Conservation (phyloP, 2,888 invertebrate genomes). For the Lasioglossum villosulum region DNA sequence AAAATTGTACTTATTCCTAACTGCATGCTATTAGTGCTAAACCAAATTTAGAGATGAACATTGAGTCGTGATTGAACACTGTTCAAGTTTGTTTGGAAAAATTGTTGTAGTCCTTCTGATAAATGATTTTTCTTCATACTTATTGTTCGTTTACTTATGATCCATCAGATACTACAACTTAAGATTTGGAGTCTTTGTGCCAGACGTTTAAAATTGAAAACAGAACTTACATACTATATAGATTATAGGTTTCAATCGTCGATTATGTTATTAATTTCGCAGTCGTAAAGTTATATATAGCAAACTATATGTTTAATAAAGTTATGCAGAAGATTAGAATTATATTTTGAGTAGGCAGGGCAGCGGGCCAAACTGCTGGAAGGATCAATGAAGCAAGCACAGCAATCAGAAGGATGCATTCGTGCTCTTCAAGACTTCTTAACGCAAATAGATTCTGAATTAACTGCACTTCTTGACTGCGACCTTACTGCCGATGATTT, state of each 20-base stretch:
- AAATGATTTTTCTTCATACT: slow-evolving; percentile 3
- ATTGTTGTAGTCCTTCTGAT: slow-evolving; percentile 4
- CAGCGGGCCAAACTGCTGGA: slow-evolving; percentile 88
- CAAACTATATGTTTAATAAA: slow-evolving; percentile 29
- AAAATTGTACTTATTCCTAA: slow-evolving; percentile 45
- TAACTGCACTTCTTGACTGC: slow-evolving; percentile 90
- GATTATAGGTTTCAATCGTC: background rate
- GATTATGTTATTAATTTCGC: background rate
- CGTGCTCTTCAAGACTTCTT: slow-evolving; percentile 91
- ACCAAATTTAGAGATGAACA: background rate
- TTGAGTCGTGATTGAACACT: background rate
- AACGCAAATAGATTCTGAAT: slow-evolving; percentile 88
- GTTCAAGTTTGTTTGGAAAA: slow-evolving; percentile 24
- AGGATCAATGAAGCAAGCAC: slow-evolving; percentile 90
- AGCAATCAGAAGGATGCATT: slow-evolving; percentile 90
- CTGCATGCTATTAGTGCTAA: slow-evolving; percentile 58
- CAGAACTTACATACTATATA: background rate
- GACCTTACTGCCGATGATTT: slow-evolving; percentile 92
- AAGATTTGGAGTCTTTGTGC: background rate
- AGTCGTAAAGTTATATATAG: slow-evolving; percentile 2
- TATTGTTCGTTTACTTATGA: background rate
- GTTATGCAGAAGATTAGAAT: slow-evolving; percentile 61
- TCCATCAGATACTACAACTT: background rate
- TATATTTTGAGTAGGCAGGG: slow-evolving; percentile 85
- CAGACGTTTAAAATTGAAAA: background rate